Conservation (phyloP, 2,113 vertebrate species). For the Pyxicephalus adspersus region DNA sequence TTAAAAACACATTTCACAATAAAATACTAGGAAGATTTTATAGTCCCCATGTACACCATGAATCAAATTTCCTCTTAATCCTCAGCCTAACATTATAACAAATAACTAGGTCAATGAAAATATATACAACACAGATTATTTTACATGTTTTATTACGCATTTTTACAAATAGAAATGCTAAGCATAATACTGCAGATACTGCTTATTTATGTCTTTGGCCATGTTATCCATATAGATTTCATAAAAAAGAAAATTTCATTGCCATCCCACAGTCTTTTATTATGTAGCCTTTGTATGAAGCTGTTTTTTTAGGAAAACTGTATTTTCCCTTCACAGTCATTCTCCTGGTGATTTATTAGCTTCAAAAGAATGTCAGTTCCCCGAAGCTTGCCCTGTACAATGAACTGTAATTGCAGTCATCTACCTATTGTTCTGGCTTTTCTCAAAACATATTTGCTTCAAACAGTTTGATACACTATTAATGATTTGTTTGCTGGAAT, state of each 20-base stretch:
- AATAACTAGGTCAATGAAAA: too few relatives aligned
- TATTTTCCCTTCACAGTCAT: slow-evolving; percentile 1
- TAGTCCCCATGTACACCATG: too few relatives aligned
- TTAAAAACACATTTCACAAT: too few relatives aligned
- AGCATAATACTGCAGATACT: too few relatives aligned
- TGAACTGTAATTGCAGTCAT: slow-evolving; percentile 20
- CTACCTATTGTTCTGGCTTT: slow-evolving; percentile 15
- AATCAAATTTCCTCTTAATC: too few relatives aligned
- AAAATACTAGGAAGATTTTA: too few relatives aligned
- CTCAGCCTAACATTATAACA: too few relatives aligned
- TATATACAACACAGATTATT: too few relatives aligned
- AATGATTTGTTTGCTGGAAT: background rate
- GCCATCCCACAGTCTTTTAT: background rate
- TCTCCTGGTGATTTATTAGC: slow-evolving; percentile 4
- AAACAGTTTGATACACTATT: background rate
- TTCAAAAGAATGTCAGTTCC: slow-evolving; percentile 5
- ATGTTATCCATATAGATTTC: background rate
- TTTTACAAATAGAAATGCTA: too few relatives aligned
- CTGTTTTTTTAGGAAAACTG: slow-evolving; percentile 11
- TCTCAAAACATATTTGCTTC: background rate
- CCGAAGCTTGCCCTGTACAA: background rate
- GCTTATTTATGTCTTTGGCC: too few relatives aligned
- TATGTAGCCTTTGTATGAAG: background rate
- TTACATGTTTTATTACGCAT: too few relatives aligned
- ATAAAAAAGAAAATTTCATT: background rate